Conservation (phyloP, 2,888 invertebrate genomes). For the Melanargia galathea region DNA sequence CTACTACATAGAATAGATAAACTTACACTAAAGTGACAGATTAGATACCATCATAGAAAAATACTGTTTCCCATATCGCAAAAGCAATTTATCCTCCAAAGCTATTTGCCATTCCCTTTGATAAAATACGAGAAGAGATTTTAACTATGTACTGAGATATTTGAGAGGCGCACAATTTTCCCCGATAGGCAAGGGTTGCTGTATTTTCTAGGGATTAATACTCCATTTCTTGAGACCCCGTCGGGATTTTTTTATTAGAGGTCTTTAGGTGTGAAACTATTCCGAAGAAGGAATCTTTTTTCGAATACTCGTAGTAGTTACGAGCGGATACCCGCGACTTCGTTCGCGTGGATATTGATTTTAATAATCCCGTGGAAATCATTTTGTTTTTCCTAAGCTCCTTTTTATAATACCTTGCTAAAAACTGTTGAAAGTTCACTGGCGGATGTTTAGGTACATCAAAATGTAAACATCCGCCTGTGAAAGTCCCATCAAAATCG, state of each 20-base stretch:
- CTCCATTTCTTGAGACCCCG: background rate
- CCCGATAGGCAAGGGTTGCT: slow-evolving; percentile 43
- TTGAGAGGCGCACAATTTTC: slow-evolving; percentile 65
- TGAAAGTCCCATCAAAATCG: too few species aligned
- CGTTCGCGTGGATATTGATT: too few species aligned
- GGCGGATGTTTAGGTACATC: too few species aligned
- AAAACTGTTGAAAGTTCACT: too few species aligned
- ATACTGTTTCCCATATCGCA: slow-evolving; percentile 36
- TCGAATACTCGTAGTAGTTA: background rate
- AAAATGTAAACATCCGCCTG: too few species aligned
- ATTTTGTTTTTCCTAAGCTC: too few species aligned
- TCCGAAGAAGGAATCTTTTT: background rate
- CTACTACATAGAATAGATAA: too few species aligned
- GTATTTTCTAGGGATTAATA: slow-evolving; percentile 13
- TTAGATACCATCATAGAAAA: slow-evolving; percentile 45
- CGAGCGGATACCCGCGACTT: too few species aligned
- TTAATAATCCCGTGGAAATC: too few species aligned
- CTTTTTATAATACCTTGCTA: too few species aligned
- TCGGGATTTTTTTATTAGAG: slow-evolving; percentile 51
- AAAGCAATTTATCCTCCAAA: slow-evolving; percentile 42
- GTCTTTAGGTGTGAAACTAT: slow-evolving; percentile 6
- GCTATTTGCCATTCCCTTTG: slow-evolving; percentile 46
- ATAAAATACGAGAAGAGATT: slow-evolving; percentile 48
- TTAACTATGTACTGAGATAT: slow-evolving; percentile 54
- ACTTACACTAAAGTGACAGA: slow-evolving; percentile 31